phyloP scores from a whole-genome alignment of 1,140 invertebrate species.

The Ganaspis sp. region DNA sequence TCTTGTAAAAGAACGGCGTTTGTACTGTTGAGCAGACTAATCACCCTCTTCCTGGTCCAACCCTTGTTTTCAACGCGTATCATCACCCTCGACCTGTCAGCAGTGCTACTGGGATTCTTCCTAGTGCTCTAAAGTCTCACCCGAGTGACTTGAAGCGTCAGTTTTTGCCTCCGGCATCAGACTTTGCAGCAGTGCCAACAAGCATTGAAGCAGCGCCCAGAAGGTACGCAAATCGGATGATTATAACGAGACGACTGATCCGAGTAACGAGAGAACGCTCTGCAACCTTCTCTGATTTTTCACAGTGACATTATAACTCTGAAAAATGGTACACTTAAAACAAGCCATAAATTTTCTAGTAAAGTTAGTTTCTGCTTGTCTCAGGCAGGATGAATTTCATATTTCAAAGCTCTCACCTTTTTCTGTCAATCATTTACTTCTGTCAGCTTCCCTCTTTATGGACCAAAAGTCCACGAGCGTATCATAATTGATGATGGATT shows the following conservation, averaged over 20 bases:
- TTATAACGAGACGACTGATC: slow-evolving; percentile 5
- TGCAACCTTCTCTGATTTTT: background rate
- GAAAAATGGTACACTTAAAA: slow-evolving; percentile 7
- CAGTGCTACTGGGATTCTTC: slow-evolving; percentile 27
- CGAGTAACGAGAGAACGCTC: background rate
- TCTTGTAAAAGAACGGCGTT: slow-evolving; percentile 54
- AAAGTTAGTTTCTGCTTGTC: background rate
- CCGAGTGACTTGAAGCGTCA: background rate
- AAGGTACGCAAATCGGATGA: slow-evolving; percentile 14
- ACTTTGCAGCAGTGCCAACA: slow-evolving; percentile 5
- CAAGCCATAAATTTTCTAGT: background rate
- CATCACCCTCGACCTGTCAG: slow-evolving; percentile 52
- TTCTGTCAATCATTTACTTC: background rate
- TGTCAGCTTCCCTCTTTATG: background rate
- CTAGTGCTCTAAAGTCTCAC: background rate
- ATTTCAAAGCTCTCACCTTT: background rate
- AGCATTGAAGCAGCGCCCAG: background rate
- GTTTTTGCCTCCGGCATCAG: background rate
- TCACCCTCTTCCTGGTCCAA: slow-evolving; percentile 64
- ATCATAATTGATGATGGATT: too few relatives aligned
- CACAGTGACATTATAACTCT: background rate
- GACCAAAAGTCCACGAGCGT: background rate
- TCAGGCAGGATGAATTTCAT: background rate
- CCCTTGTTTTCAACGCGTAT: slow-evolving; percentile 69
- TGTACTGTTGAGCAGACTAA: slow-evolving; percentile 65